Conservation (phyloP, 1,140 invertebrate species). For the Rhopalosiphum padi region DNA sequence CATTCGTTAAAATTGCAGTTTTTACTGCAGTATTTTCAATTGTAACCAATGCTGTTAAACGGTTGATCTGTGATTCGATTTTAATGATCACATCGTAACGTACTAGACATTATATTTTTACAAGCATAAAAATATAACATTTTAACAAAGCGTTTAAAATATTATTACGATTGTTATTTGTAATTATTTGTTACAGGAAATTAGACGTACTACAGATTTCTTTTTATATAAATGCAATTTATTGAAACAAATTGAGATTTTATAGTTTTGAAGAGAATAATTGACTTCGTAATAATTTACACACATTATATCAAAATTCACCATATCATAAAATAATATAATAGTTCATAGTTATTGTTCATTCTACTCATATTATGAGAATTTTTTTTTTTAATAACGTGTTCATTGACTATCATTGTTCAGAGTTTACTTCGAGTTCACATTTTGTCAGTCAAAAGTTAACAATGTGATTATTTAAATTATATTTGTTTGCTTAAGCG, state of each 20-base stretch:
- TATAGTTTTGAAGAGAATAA: neutral
- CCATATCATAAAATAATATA: neutral
- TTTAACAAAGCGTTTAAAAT: neutral
- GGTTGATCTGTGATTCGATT: neutral
- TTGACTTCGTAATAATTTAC: neutral
- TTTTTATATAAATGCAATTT: neutral
- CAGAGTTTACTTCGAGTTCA: neutral
- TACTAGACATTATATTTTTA: neutral
- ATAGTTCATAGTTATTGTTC: neutral
- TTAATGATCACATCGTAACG: neutral
- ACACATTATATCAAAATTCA: neutral
- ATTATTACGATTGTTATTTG: neutral
- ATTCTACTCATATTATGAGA: neutral
- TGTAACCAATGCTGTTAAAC: neutral
- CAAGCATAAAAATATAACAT: neutral
- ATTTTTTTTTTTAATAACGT: neutral
- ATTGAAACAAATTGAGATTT: too few species aligned
- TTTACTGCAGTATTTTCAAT: neutral
- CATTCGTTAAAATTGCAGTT: neutral
- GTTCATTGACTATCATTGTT: neutral
- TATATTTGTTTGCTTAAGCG: neutral
- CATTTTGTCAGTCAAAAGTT: neutral
- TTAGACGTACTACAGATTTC: neutral
- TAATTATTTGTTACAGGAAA: neutral
- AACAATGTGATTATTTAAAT: neutral